These are phyloP conservation scores for Limonius californicus DNA, from an alignment of 1,140 invertebrate species.

Conservation along the genomic window DNA sequence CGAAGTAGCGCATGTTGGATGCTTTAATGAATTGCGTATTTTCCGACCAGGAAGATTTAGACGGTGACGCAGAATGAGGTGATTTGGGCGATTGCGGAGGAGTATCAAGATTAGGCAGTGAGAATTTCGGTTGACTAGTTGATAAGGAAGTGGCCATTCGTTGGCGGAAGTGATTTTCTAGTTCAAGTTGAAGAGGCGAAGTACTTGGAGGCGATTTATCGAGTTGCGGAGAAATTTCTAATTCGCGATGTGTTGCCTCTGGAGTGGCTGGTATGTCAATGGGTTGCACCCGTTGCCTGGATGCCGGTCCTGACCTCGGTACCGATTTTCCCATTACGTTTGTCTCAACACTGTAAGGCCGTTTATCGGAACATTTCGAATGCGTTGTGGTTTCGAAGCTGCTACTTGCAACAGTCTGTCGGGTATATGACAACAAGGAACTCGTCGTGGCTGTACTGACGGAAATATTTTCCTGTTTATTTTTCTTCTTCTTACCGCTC, in stretches of 20 bases:
- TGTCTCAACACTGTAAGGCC: too few species aligned
- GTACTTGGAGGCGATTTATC: constrained; percentile 17
- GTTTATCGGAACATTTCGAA: background rate
- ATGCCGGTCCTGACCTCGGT: constrained; percentile 46
- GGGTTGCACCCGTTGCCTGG: constrained; percentile 53
- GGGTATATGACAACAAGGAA: background rate
- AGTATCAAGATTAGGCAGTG: constrained; percentile 1
- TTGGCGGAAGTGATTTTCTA: constrained; percentile 40
- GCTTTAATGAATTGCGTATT: constrained; percentile 5
- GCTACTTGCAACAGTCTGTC: background rate
- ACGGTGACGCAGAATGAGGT: background rate
- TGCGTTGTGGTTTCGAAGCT: background rate
- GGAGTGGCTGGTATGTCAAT: constrained; percentile 51
- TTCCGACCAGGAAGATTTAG: constrained; percentile 9
- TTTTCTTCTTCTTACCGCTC: constrained; percentile 61
- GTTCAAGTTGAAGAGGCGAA: constrained; percentile 39
- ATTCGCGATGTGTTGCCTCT: constrained; percentile 23
- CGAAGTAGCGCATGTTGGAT: background rate
- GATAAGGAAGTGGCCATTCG: constrained; percentile 21
- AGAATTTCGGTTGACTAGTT: constrained; percentile 13
- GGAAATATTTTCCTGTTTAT: constrained; percentile 32
- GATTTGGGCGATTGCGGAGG: constrained; percentile 21
- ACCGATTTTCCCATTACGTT: constrained; percentile 26
- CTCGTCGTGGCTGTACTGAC: constrained; percentile 13
- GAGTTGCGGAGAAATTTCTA: constrained; percentile 20